Evolutionary conservation across 1,140 invertebrate species (phyloP), one percentile per base, ranked within the genome.

Genomic region (Atta cephalotes): DNA sequence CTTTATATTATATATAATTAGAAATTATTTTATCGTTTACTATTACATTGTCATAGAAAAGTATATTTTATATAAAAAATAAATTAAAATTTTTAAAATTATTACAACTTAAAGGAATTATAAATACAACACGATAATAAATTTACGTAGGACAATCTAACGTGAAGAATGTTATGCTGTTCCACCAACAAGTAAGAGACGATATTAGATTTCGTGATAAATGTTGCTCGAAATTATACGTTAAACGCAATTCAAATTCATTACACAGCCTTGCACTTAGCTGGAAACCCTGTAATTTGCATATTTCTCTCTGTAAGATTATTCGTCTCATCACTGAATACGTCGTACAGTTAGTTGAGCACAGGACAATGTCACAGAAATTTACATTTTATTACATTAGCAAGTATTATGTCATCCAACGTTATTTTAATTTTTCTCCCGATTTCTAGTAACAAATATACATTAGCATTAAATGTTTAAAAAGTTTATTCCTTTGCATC

Each of bases 301-400:
- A 81, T 81, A 81, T 81, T 71, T 28, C 65, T 45, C 79, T 81
- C 18, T 45, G 31, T 70, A 81, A 70, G 78, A 56, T 84, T 84
- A 76, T 76, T 84, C 71, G 70, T 74, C 53, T 82, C 65, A 56
- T 82, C 39, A 31, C 80, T 62, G 53, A 84, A 84, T 65, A 76
- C 71, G 71, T 76, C 56, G 18, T 12, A 51, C 25, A 63, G 66
- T 74, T 84, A 49, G 35, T 76, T 16, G 31, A 81, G 63, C 35
- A 5, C 49, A 39, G 31, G 31, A 70, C 63, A 56, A 56, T 21
- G 16, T 70, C 16, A 58, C 6, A 70, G 4, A 1, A 81, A 81
- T 81, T 81, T 58, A 70, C 65, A 81, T 81, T 81, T 81, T 70
- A 56, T 58, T 58, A 14, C 49, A 68, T 79, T 66, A 79, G 28